Evolutionary conservation across 2,797 vertebrate species (phyloP), one percentile per base, ranked within the genome.

Genomic region (Pseudocheirus occidentalis): DNA sequence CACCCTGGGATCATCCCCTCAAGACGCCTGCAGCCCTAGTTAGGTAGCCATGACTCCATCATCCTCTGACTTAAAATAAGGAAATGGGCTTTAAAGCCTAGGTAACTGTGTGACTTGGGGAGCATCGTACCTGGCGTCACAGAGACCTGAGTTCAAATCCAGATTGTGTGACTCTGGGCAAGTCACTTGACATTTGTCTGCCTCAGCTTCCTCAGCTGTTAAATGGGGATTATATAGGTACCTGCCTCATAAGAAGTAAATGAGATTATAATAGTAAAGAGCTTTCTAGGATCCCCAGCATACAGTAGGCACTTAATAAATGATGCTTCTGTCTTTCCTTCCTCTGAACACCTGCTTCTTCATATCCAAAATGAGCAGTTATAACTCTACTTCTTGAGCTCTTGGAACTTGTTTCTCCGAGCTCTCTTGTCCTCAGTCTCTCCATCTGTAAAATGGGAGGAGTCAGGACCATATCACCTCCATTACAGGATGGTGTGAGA

Each of bases 401-500:
- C 7, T 81, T 81, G 2, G n/a, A 73, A 21, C 0, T 46, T 81
- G 18, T 9, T 81, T 81, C 40, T 7, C n/a, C 18, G 11, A 27
- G 73, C 6, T 81, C 21, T 81, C 9, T 81, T n/a, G 18, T 0
- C 10, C 94, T 93, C 93, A 6, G 12, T 73, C 55, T 94, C 5
- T 46, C 29, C 87, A 58, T 27, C 27, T 73, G 28, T 57, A 46
- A 92, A 52, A 1, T 28, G 46, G 50, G 28, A 89, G 34, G 90
- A 21, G 10, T 1, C 6, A 27, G n/a, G 34, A 9, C 1, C 2
- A 1, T 40, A 46, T 24, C n/a, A 2, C 21, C 5, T 46, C 73
- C 40, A 5, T 81, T 27, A 46, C 73, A 81, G 73, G 7, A 0
- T 21, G 46, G 40, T 0, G 21, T 81, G 21, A 81, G 73, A 73